Conservation (phyloP, 2,888 invertebrate species). For the Caenorhabditis sinica region DNA sequence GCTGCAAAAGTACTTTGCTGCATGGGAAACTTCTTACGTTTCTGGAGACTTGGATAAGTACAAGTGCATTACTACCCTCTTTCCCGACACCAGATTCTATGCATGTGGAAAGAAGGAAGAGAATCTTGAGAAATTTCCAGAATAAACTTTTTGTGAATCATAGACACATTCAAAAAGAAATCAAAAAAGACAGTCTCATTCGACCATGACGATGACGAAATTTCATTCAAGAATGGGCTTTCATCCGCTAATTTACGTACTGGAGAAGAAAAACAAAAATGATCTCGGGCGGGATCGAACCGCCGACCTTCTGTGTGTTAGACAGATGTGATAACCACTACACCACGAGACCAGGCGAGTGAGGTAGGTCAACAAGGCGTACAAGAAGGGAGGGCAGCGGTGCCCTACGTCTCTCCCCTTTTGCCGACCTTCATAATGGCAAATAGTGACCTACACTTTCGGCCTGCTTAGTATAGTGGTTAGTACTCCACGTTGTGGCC, state of each 20-base stretch:
- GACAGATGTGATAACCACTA: conserved; percentile 81
- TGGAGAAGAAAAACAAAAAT: conserved; percentile 52
- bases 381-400: not conserved
- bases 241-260: not conserved
- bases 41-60: conserved; percentile 17
- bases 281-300: conserved; percentile 83
- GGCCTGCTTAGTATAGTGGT: conserved; percentile 76
- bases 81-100: not conserved
- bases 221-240: too few relatives aligned
- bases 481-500: conserved; percentile 82
- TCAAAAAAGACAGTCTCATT: too few relatives aligned
- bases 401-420: not conserved
- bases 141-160: too few relatives aligned
- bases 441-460: conserved; percentile 12
- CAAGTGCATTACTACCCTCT: not conserved
- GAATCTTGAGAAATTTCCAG: not conserved
- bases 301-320: conserved; percentile 83
- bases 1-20: not conserved
- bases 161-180: too few relatives aligned
- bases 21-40: not conserved
- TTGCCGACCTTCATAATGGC: not conserved
- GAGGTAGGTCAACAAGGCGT: not conserved
- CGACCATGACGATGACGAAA: too few relatives aligned
- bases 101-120: conserved; percentile 12
- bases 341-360: conserved; percentile 41